Evolutionary conservation across 1,140 invertebrate species (phyloP).

Genomic region (Chironomus tepperi): DNA sequence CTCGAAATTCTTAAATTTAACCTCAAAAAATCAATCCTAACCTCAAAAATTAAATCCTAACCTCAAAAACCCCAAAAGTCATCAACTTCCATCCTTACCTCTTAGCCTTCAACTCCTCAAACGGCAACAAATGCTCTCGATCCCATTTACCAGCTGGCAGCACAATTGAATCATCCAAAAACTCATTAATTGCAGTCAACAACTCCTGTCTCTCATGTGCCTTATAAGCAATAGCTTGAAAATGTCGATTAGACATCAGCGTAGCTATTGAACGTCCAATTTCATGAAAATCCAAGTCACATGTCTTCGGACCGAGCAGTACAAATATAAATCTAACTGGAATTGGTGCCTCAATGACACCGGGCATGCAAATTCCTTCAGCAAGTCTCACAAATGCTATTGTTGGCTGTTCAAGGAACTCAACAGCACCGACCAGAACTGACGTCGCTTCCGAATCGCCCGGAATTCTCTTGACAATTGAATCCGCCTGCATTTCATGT

Average conservation of each 20-base stretch:
- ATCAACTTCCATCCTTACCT: neutral
- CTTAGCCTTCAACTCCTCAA: slow-evolving; percentile 68
- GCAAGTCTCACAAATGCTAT: slow-evolving; percentile 81
- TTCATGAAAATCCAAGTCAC: slow-evolving; percentile 83
- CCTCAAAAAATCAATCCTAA: neutral
- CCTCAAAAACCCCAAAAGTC: neutral
- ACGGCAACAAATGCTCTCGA: slow-evolving; percentile 69
- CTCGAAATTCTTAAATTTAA: neutral
- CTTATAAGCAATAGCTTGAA: slow-evolving; percentile 80
- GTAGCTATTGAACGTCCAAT: slow-evolving; percentile 86
- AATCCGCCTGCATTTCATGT: slow-evolving; percentile 59
- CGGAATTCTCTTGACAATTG: slow-evolving; percentile 74
- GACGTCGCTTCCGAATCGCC: slow-evolving; percentile 71
- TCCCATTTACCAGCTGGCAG: slow-evolving; percentile 89
- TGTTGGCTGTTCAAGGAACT: slow-evolving; percentile 73
- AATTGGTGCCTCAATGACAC: slow-evolving; percentile 80
- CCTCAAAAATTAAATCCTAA: neutral
- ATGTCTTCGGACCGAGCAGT: slow-evolving; percentile 67
- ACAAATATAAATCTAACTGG: slow-evolving; percentile 87
- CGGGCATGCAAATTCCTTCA: slow-evolving; percentile 67
- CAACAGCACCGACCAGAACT: slow-evolving; percentile 67
- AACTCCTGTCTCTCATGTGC: slow-evolving; percentile 70
- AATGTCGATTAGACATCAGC: slow-evolving; percentile 82
- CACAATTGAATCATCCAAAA: slow-evolving; percentile 81
- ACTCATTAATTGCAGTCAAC: slow-evolving; percentile 81